Evolutionary conservation across 2,888 invertebrate genomes (phyloP), one percentile per base, ranked within the genome.

Genomic region (Linhomoeus sp.): DNA sequence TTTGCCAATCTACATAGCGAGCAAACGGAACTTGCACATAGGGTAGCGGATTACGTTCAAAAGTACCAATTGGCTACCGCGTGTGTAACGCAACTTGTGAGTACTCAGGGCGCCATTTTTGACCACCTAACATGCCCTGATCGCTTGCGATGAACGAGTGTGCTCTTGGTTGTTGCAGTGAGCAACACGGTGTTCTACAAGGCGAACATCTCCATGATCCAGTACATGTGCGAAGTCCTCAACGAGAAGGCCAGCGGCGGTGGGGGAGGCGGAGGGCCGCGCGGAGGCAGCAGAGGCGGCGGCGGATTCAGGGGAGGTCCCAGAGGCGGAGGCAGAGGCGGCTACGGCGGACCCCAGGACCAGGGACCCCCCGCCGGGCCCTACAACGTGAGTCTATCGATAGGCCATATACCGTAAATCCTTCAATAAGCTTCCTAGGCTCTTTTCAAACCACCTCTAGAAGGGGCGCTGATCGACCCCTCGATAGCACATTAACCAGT

Each of bases 161-260:
- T n/a, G n/a, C n/a, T n/a, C n/a, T 23, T 24, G 24, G 2, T 19
- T 26, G 7, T 43, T 51, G 24, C 45, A 52, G 58, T 59, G 20
- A 56, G 57, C 20, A 55, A 58, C 48, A 58, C 56, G 14, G 58
- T 55, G 17, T 59, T 59, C 53, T 58, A 57, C 56, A 58, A 58
- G 52, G 51, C 55, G 20, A 49, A 51, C 24, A 52, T 59, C 42
- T 48, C 55, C 35, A 55, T 58, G 48, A 49, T 58, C 38, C 54
- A 59, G 48, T 59, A 56, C 51, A 57, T 59, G 57, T 59, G 59
- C 47, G 59, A 58, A 22, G 54, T 58, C 39, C 48, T 58, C 26
- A 52, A 50, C 42, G 51, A 52, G 23, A 36, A 36, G 36, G 38
- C 37, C 19, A 25, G 33, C 15, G 42, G 19, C 20, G 45, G 39